A percentile compares a stretch with the other conserved stretches of the same genome.
These are phyloP conservation scores for Halcyon chelicuti DNA, from an alignment of 2,797 vertebrate species.

Conservation along the genomic window DNA sequence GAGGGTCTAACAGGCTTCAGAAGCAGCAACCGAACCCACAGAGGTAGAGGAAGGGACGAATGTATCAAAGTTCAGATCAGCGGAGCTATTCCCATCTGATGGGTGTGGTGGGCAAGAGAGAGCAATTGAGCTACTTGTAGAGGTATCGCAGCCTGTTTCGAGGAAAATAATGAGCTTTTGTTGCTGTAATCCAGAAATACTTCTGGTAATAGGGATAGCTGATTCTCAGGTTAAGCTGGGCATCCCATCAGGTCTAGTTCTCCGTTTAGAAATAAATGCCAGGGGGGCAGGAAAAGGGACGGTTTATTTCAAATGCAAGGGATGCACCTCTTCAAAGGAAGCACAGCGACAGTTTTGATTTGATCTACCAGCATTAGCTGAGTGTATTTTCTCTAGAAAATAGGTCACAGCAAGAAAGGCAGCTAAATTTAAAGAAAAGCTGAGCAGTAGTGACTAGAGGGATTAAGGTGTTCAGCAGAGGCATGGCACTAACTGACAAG, in stretches of 20 bases:
- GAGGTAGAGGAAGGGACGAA: neutral
- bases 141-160: neutral
- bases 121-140: neutral
- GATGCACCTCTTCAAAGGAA: neutral
- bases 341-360: neutral
- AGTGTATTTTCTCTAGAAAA: conserved; percentile 18
- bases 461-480: neutral
- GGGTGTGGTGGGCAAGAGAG: neutral
- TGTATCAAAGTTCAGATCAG: neutral
- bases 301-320: neutral
- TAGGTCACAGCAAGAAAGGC: conserved; percentile 49
- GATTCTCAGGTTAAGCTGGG: neutral
- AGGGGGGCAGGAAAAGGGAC: neutral
- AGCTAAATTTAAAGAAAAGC: neutral
- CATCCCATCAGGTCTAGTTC: neutral
- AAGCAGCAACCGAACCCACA: neutral
- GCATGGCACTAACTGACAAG: neutral
- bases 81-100: neutral
- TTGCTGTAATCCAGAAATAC: neutral
- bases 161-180: neutral
- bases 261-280: neutral
- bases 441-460: neutral
- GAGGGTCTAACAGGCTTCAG: neutral
- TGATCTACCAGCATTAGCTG: conserved; percentile 1
- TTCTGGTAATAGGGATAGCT: neutral